A percentile compares a stretch with the other conserved stretches of the same genome.
Evolutionary conservation across 1,140 invertebrate species (phyloP).

Genomic region (Apis florea): DNA sequence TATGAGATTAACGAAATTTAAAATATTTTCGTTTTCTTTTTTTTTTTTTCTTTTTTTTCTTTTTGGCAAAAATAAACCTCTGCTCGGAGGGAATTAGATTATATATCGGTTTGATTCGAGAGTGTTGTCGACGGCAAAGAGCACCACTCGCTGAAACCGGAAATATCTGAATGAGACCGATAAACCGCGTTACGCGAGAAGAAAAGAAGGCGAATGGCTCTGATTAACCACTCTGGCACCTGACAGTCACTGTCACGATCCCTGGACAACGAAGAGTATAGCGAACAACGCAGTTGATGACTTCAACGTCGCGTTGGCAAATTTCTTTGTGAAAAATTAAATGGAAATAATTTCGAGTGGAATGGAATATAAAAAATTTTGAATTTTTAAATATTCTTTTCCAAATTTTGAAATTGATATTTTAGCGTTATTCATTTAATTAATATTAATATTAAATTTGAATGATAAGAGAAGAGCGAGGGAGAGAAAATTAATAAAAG

Average conservation of each 20-base stretch:
- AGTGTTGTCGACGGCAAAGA: neutral
- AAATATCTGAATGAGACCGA: slow-evolving; percentile 11
- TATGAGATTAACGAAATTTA: no score
- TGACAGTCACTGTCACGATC: neutral
- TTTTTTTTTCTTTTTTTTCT: no score
- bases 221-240: neutral
- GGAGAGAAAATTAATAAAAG: no score
- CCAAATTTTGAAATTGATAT: no score
- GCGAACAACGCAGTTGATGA: neutral
- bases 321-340: neutral
- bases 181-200: slow-evolving; percentile 2
- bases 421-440: no score
- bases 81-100: neutral
- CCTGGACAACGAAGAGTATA: neutral
- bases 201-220: slow-evolving; percentile 2
- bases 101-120: neutral
- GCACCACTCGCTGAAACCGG: neutral
- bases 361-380: no score
- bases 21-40: no score
- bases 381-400: no score
- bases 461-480: no score
- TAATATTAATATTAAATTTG: no score
- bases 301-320: neutral
- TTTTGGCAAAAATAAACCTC: neutral
- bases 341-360: no score